Evolutionary conservation across 2,113 vertebrate genomes (phyloP), one percentile per base, ranked within the genome.

Genomic region (Excalfactoria chinensis): DNA sequence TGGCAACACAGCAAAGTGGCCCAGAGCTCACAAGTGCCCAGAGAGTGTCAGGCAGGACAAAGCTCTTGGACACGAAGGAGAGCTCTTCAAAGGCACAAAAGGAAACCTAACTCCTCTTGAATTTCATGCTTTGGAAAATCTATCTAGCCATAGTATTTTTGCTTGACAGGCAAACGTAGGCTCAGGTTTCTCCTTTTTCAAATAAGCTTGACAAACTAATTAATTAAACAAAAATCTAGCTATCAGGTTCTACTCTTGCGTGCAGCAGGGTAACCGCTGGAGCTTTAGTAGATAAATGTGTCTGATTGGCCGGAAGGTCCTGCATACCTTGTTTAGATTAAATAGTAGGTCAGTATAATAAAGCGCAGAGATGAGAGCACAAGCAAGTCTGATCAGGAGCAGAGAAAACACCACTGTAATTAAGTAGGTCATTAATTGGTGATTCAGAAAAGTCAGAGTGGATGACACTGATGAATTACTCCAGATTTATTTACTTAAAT

Each of bases 121-220:
- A 85, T 95, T 85, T 93, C 84, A 56, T 91, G 91, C 91, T 92
- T 91, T 94, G 94, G 96, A 91, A 95, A 96, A 89, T 87, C 91
- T 80, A 79, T 58, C 92, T 76, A 55, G 84, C 76, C 63, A 35
- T 82, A 93, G 89, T 85, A 80, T 76, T 95, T 95, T 94, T 95
- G 49, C 71, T 95, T 92, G 88, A 94, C 90, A 46, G 64, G 75
- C 78, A 88, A 94, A 93, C 46, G 91, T 77, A 37, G 88, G 82
- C 72, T 96, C 92, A 3, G 53, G 69, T 96, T 93, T 95, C 94
- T 86, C 28, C 72, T 88, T 89, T 90, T 95, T 51, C 79, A 88
- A 95, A 89, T 93, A 93, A 95, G 90, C 91, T 80, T 55, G 82
- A 74, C 92, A 83, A 88, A 85, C 46, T 83, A 94, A 94, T 95